phyloP scores from a whole-genome alignment of 2,888 invertebrate species.

The Apodemia mormo region DNA sequence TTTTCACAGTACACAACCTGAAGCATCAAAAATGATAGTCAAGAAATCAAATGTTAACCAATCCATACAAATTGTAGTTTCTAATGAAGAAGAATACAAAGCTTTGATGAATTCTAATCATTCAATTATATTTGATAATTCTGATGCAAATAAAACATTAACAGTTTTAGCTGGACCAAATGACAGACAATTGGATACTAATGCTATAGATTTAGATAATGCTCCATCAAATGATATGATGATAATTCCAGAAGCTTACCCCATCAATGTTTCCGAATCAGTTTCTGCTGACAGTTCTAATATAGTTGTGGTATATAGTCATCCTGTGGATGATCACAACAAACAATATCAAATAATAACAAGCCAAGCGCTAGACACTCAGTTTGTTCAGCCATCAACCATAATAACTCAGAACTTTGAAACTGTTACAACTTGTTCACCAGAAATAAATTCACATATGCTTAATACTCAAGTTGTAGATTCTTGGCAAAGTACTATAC shows the following conservation, averaged over 20 bases:
- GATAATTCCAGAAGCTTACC: slow-evolving; percentile 83
- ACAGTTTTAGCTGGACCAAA: slow-evolving; percentile 62
- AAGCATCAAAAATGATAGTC: slow-evolving; percentile 50
- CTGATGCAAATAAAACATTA: slow-evolving; percentile 60
- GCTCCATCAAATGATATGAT: slow-evolving; percentile 82
- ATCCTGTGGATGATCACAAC: slow-evolving; percentile 79
- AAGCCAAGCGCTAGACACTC: slow-evolving; percentile 60
- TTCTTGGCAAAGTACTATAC: slow-evolving; percentile 55
- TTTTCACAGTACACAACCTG: slow-evolving; percentile 45
- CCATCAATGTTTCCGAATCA: slow-evolving; percentile 77
- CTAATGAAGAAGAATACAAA: slow-evolving; percentile 76
- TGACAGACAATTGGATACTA: slow-evolving; percentile 49
- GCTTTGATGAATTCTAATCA: slow-evolving; percentile 69
- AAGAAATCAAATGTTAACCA: slow-evolving; percentile 60
- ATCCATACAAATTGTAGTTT: slow-evolving; percentile 74
- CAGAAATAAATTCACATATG: slow-evolving; percentile 70
- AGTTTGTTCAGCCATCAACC: slow-evolving; percentile 66
- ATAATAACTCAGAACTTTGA: slow-evolving; percentile 70
- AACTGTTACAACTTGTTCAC: slow-evolving; percentile 67
- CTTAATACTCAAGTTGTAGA: slow-evolving; percentile 55
- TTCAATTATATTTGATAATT: slow-evolving; percentile 70
- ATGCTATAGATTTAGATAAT: slow-evolving; percentile 66
- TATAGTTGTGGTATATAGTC: slow-evolving; percentile 84
- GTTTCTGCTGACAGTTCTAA: slow-evolving; percentile 79
- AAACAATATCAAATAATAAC: slow-evolving; percentile 78